A percentile compares a stretch with the other conserved stretches of the same genome.
Conservation (phyloP, 2,113 vertebrate species). For the Sinocyclocheilus maitianheensis region DNA sequence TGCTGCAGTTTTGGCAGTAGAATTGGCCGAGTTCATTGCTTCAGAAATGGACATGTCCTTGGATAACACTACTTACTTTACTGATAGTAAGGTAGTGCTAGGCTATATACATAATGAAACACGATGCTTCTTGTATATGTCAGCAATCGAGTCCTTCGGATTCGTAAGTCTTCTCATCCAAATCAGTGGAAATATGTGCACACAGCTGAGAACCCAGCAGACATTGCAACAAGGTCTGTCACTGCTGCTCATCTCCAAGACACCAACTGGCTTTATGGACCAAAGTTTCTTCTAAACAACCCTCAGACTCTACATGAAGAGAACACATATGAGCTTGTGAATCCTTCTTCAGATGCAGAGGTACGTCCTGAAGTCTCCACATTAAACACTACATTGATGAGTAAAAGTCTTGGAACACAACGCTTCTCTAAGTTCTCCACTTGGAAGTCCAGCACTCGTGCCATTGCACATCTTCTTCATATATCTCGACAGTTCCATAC, state of each 20-base stretch:
- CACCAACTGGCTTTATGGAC: constrained; percentile 42
- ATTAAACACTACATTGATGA: neutral
- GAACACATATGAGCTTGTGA: constrained; percentile 9
- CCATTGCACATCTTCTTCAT: constrained; percentile 28
- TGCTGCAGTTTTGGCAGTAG: constrained; percentile 30
- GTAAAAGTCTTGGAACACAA: constrained; percentile 22
- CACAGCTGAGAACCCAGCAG: constrained; percentile 44
- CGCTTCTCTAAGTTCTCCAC: constrained; percentile 42
- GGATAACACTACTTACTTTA: constrained; percentile 32
- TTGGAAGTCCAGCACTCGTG: constrained; percentile 33
- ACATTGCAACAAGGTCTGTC: constrained; percentile 37
- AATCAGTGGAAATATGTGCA: constrained; percentile 42
- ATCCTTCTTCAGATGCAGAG: constrained; percentile 27
- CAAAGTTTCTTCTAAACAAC: constrained; percentile 10
- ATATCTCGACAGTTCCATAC: neutral
- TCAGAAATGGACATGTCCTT: constrained; percentile 30
- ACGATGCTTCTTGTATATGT: constrained; percentile 37
- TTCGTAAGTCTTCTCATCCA: constrained; percentile 23
- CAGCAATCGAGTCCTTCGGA: constrained; percentile 26
- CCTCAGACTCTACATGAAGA: neutral
- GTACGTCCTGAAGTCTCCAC: neutral
- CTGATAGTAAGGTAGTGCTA: constrained; percentile 40
- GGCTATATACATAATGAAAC: constrained; percentile 43
- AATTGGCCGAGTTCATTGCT: constrained; percentile 7
- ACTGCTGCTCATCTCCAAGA: constrained; percentile 2